phyloP scores from a whole-genome alignment of 1,140 invertebrate genomes.

The Mya arenaria region DNA sequence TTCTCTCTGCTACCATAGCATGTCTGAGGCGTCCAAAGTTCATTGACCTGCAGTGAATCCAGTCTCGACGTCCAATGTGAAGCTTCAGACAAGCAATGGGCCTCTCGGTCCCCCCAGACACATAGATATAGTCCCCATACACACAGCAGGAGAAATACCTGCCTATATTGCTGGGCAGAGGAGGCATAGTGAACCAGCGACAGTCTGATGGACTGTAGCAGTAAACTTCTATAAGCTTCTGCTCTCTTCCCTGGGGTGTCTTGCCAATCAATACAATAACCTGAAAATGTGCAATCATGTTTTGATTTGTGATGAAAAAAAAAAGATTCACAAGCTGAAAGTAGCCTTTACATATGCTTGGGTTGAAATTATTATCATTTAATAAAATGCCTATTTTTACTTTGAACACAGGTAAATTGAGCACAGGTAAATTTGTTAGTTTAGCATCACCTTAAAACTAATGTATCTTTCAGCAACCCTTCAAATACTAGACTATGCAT shows the following conservation, averaged over 20 bases:
- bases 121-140: slow-evolving; percentile 69
- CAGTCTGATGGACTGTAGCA: slow-evolving; percentile 64
- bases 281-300: too few species aligned
- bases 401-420: too few species aligned
- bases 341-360: too few species aligned
- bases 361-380: too few species aligned
- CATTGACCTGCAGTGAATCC: slow-evolving; percentile 64
- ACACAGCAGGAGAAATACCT: slow-evolving; percentile 70
- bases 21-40: slow-evolving; percentile 66
- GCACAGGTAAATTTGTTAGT: too few species aligned
- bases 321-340: too few species aligned
- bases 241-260: slow-evolving; percentile 67
- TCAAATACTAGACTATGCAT: too few species aligned
- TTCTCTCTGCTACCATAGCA: slow-evolving; percentile 66
- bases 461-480: too few species aligned
- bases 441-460: too few species aligned
- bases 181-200: slow-evolving; percentile 65
- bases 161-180: slow-evolving; percentile 66
- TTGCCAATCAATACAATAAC: slow-evolving; percentile 64
- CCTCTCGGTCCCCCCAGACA: slow-evolving; percentile 65
- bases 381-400: too few species aligned
- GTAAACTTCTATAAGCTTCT: slow-evolving; percentile 62
- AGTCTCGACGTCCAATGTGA: slow-evolving; percentile 54
- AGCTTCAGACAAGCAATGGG: slow-evolving; percentile 62
- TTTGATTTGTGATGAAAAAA: too few species aligned